Evolutionary conservation across 1,140 invertebrate genomes (phyloP).

Genomic region (Drosophila leontia): DNA sequence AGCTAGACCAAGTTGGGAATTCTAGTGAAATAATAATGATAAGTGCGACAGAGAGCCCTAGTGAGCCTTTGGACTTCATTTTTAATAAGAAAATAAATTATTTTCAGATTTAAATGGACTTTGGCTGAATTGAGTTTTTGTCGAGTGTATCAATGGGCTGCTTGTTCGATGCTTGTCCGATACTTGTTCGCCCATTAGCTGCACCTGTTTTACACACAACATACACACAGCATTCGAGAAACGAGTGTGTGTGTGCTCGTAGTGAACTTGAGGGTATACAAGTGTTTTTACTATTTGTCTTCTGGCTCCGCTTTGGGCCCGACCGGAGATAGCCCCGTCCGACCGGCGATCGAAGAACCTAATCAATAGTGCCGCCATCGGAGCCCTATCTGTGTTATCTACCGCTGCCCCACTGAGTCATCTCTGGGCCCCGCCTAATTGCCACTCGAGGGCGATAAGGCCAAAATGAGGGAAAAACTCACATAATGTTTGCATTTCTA

Average conservation of each 20-base stretch:
- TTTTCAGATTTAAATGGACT: not conserved
- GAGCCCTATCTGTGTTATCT: slow-evolving; percentile 28
- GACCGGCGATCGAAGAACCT: slow-evolving; percentile 1
- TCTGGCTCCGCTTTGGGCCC: slow-evolving; percentile 30
- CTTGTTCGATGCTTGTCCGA: slow-evolving; percentile 25
- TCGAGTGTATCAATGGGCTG: slow-evolving; percentile 28
- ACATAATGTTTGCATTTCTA: not conserved
- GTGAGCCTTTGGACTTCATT: not conserved
- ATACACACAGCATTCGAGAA: not conserved
- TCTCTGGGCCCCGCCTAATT: slow-evolving; percentile 1
- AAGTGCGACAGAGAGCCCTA: not conserved
- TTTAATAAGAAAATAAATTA: not conserved
- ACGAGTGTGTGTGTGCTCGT: slow-evolving; percentile 26
- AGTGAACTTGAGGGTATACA: slow-evolving; percentile 71
- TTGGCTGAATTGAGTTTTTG: not conserved
- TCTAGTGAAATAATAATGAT: not conserved
- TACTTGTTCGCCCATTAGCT: slow-evolving; percentile 58
- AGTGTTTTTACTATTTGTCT: slow-evolving; percentile 59
- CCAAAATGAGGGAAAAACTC: not conserved
- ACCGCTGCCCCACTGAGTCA: slow-evolving; percentile 16
- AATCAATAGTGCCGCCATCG: slow-evolving; percentile 47
- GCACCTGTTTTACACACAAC: slow-evolving; percentile 58
- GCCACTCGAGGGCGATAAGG: slow-evolving; percentile 11
- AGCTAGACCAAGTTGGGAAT: not conserved
- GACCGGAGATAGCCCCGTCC: slow-evolving; percentile 24